phyloP scores from a whole-genome alignment of 2,113 vertebrate species.

The Oophaga pumilio region DNA sequence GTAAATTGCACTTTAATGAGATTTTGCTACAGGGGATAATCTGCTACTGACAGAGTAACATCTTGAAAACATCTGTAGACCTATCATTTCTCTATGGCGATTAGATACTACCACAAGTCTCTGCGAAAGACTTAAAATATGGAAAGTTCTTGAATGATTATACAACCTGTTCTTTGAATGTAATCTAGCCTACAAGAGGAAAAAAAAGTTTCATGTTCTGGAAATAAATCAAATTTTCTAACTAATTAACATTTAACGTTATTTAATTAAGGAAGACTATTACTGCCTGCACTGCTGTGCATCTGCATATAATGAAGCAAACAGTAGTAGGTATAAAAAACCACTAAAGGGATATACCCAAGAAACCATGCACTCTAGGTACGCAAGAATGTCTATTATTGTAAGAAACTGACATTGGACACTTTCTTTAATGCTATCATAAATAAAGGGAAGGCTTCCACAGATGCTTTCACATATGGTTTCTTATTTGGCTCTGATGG shows the following conservation, averaged over 20 bases:
- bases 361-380: conserved; percentile 77
- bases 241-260: conserved; percentile 86
- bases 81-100: conserved; percentile 98
- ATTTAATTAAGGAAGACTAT: conserved; percentile 86
- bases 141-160: conserved; percentile 72
- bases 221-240: conserved; percentile 82
- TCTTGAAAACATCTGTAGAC: conserved; percentile 99
- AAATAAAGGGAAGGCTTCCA: conserved; percentile 80
- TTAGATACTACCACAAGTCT: conserved; percentile 84
- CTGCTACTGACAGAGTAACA: conserved; percentile 99
- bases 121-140: conserved; percentile 66
- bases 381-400: conserved; percentile 79
- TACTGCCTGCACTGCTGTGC: conserved; percentile 83
- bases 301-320: conserved; percentile 83
- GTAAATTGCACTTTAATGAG: conserved; percentile 99
- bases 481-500: conserved; percentile 79
- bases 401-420: conserved; percentile 81
- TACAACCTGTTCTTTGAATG: conserved; percentile 76
- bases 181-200: conserved; percentile 61
- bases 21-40: conserved; percentile 99
- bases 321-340: conserved; percentile 81
- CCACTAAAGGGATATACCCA: conserved; percentile 78
- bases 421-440: conserved; percentile 78
- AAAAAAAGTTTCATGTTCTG: conserved; percentile 68
- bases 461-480: conserved; percentile 82